These are phyloP conservation scores for Tinea pellionella DNA, from an alignment of 2,888 invertebrate genomes.

Conservation along the genomic window DNA sequence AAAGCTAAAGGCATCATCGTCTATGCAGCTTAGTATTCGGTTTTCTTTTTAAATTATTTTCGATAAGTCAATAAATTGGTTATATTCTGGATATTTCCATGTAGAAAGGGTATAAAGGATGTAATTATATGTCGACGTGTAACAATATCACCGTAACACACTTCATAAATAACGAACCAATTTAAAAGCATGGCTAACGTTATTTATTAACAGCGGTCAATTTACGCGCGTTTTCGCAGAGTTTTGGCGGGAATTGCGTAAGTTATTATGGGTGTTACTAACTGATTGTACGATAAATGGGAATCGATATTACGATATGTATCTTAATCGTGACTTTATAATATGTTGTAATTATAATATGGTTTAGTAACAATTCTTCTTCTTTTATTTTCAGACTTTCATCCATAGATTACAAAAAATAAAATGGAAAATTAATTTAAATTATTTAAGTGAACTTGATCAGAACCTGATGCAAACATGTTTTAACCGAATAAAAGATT, in stretches of 20 bases:
- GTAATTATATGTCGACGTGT: background rate
- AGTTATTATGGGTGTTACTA: background rate
- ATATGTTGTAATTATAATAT: background rate
- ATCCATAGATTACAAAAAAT: too few relatives aligned
- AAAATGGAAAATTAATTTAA: too few relatives aligned
- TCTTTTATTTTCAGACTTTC: too few relatives aligned
- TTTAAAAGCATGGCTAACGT: constrained; percentile 3
- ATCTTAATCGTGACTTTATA: background rate
- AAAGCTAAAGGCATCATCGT: too few relatives aligned
- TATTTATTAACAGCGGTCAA: constrained; percentile 2
- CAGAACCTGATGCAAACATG: too few relatives aligned
- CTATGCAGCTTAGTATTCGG: too few relatives aligned
- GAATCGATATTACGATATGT: constrained; percentile 3
- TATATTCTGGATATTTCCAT: too few relatives aligned
- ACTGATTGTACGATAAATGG: background rate
- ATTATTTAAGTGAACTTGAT: too few relatives aligned
- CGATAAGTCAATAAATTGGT: too few relatives aligned
- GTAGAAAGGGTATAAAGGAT: background rate
- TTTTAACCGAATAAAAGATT: too few relatives aligned
- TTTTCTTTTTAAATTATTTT: too few relatives aligned
- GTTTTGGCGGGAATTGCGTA: constrained; percentile 1
- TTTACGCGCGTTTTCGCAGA: background rate
- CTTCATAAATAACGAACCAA: constrained; percentile 4
- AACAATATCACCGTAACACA: background rate
- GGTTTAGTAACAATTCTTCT: background rate